Evolutionary conservation across 1,140 invertebrate genomes (phyloP).

Genomic region (Palaemon carinicauda): DNA sequence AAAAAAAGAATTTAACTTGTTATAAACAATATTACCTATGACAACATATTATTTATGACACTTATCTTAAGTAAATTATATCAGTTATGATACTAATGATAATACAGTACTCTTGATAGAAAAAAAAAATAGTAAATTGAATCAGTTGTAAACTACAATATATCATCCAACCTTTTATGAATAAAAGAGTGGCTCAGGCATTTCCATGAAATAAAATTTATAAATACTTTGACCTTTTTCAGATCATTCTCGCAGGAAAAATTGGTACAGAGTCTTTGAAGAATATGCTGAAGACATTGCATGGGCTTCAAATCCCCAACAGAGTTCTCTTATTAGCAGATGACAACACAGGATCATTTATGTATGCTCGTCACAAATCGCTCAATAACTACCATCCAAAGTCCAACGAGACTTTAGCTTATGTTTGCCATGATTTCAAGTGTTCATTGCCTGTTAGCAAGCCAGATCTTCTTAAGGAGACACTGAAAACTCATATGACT

Average conservation of each 20-base stretch:
- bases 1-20: too few relatives aligned
- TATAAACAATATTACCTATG: too few relatives aligned
- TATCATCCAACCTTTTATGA: too few relatives aligned
- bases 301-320: constrained; percentile 74
- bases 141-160: too few relatives aligned
- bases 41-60: too few relatives aligned
- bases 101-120: too few relatives aligned
- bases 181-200: too few relatives aligned
- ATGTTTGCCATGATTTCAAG: constrained; percentile 81
- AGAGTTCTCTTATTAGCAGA: constrained; percentile 76
- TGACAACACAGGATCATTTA: constrained; percentile 61
- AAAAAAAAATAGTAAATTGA: too few relatives aligned
- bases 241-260: constrained; percentile 71
- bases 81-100: too few relatives aligned
- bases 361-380: constrained; percentile 50
- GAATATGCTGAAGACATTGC: constrained; percentile 74
- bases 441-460: constrained; percentile 82
- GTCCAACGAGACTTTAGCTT: constrained; percentile 73
- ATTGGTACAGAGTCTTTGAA: constrained; percentile 73
- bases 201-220: too few relatives aligned
- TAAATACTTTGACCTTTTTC: constrained; percentile 19
- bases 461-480: constrained; percentile 72
- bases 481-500: constrained; percentile 66
- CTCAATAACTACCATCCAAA: constrained; percentile 64
- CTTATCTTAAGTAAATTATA: too few relatives aligned